Conservation (phyloP, 2,888 invertebrate genomes). For the Ochlodes sylvanus region DNA sequence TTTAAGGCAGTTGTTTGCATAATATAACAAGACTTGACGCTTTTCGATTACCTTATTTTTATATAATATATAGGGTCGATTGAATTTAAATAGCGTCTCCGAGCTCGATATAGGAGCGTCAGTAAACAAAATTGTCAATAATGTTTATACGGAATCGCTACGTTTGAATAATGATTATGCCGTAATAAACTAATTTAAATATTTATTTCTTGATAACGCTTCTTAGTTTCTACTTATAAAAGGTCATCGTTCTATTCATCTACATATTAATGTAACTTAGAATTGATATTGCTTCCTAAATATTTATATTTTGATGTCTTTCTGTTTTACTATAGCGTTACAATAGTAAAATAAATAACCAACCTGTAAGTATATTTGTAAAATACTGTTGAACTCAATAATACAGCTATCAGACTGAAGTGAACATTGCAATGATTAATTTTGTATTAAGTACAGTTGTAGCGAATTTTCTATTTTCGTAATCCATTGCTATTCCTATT, state of each 20-base stretch:
- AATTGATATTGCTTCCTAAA: conserved; percentile 12
- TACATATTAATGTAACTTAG: conserved; percentile 13
- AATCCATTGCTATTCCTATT: too few species aligned
- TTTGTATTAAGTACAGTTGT: too few species aligned
- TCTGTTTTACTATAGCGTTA: background rate
- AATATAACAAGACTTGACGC: conserved; percentile 68
- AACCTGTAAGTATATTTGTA: too few species aligned
- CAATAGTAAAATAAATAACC: background rate
- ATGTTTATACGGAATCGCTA: conserved; percentile 58
- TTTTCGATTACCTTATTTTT: conserved; percentile 66
- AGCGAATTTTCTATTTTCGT: too few species aligned
- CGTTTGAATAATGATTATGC: conserved; percentile 55
- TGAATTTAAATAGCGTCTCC: conserved; percentile 68
- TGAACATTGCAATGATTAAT: too few species aligned
- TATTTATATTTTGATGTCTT: background rate
- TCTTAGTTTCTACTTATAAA: conserved; percentile 24
- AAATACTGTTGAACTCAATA: too few species aligned
- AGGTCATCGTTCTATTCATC: conserved; percentile 39
- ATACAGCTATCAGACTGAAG: too few species aligned
- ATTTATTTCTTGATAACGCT: conserved; percentile 40
- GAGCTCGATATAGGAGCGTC: conserved; percentile 57
- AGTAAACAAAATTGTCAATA: conserved; percentile 62
- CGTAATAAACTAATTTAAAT: conserved; percentile 52
- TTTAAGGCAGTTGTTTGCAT: conserved; percentile 70
- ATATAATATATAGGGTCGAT: conserved; percentile 54